Conservation (phyloP, 2,113 vertebrate genomes). For the Misgurnus mizolepis region DNA sequence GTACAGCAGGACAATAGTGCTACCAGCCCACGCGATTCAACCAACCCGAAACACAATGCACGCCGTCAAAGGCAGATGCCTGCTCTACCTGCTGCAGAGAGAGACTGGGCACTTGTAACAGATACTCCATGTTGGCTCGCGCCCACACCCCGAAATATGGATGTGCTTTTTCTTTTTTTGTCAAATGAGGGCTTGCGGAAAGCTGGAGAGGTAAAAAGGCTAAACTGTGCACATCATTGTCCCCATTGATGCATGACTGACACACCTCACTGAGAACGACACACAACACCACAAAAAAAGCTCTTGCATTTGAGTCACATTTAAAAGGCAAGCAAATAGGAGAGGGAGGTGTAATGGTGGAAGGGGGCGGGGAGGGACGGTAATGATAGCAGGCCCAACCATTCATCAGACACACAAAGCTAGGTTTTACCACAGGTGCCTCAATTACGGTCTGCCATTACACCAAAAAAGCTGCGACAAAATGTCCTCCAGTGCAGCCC, state of each 20-base stretch:
- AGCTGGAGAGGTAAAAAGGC: constrained; percentile 73
- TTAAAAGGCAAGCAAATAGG: constrained; percentile 64
- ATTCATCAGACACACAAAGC: constrained; percentile 63
- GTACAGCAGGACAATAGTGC: constrained; percentile 56
- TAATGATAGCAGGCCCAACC: constrained; percentile 58
- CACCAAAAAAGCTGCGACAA: constrained; percentile 44
- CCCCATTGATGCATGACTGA: constrained; percentile 71
- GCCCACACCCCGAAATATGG: constrained; percentile 41
- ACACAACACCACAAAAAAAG: constrained; percentile 40
- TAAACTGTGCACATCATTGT: constrained; percentile 76
- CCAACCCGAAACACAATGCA: constrained; percentile 53
- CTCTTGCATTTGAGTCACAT: constrained; percentile 42
- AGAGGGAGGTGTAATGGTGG: constrained; percentile 30
- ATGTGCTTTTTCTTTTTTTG: constrained; percentile 35
- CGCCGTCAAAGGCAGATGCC: constrained; percentile 53
- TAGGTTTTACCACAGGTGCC: constrained; percentile 70
- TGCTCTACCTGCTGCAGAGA: constrained; percentile 35
- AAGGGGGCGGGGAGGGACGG: constrained; percentile 35
- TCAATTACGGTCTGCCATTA: constrained; percentile 20
- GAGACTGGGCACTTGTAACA: constrained; percentile 53
- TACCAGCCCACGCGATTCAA: constrained; percentile 46
- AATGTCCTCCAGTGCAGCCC: constrained; percentile 47
- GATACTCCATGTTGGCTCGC: constrained; percentile 53
- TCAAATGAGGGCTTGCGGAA: constrained; percentile 21
- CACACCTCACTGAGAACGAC: constrained; percentile 63